Percentiles rank a stretch among this genome's conserved stretches.
Evolutionary conservation across 1,140 invertebrate genomes (phyloP).

Genomic region (Sarcophaga peregrina): DNA sequence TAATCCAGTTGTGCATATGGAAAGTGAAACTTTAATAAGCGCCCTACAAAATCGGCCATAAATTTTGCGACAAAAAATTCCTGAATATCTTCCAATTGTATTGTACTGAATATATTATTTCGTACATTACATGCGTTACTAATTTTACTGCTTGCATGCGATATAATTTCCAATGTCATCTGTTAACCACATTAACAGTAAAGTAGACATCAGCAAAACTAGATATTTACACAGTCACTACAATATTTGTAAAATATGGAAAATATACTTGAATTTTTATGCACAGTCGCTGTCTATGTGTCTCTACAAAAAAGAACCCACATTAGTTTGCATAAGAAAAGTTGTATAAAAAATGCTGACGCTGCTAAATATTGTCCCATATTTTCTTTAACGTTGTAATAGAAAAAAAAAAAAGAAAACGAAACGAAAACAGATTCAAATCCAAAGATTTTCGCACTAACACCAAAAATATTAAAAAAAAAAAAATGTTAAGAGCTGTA

Average conservation of each 20-base stretch:
- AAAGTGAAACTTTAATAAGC: too few relatives aligned
- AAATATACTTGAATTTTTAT: too few relatives aligned
- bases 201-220: constrained; percentile 11
- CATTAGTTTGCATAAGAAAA: constrained; percentile 12
- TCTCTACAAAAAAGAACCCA: not conserved
- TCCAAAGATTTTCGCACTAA: not conserved
- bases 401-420: not conserved
- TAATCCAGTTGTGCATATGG: too few relatives aligned
- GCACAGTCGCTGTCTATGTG: too few relatives aligned
- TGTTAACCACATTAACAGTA: not conserved
- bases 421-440: not conserved
- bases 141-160: not conserved
- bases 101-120: too few relatives aligned
- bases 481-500: not conserved
- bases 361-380: not conserved
- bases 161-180: constrained; percentile 7
- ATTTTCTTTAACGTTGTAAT: not conserved
- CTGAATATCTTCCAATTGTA: too few relatives aligned
- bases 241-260: not conserved
- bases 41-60: too few relatives aligned
- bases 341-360: not conserved
- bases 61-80: too few relatives aligned
- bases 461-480: not conserved
- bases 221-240: constrained; percentile 35
- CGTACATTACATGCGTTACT: too few relatives aligned